Evolutionary conservation across 2,797 vertebrate species (phyloP), one percentile per base, ranked within the genome.

Genomic region (Phrynocephalus vlangalii): DNA sequence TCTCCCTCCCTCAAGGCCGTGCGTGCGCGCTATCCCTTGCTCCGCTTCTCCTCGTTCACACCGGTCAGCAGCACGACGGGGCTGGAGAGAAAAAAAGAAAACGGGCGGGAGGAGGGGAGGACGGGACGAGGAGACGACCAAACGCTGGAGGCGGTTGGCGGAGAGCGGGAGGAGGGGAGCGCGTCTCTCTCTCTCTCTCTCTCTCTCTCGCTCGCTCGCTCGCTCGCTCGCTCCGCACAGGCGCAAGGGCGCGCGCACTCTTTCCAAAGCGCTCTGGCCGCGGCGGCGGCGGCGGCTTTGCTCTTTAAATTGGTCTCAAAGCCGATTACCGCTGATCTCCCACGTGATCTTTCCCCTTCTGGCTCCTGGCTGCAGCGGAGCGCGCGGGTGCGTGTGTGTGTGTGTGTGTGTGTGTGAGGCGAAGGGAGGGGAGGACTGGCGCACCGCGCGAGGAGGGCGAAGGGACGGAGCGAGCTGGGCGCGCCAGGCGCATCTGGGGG

Each of bases 301-400:
- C 97, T 97, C 97, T 97, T 98, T 98, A 98, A 98, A 96, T 97
- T 95, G 91, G 93, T 96, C 95, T 96, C 95, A 97, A 98, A 98
- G 97, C 98, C 94, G 97, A 97, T 98, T 98, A 98, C 92, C 92
- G 95, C 95, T 97, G 92, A 96, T 96, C 96, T 92, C 92, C 93
- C 95, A 94, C 96, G 96, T 96, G 96, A 95, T 94, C 95, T 91
- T 92, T 93, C 95, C 94, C 96, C 93, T 96, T 96, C 94, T 95
- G 95, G 96, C 93, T 91, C 92, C 85, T 24, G 60, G 85, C 93
- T 88, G 91, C 86, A 87, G 50, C 70, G 90, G 84, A 88, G 82
- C 10, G 93, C 24, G 82, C 85, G 73, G 91, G 8, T 8, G 24
- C 24, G 33, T 38, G 38, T 2, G 33, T 33, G 33, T 33, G 33